A percentile compares a stretch with the other conserved stretches of the same genome.
These are phyloP conservation scores for Noctua janthina DNA, from an alignment of 2,888 invertebrate genomes.

Conservation along the genomic window DNA sequence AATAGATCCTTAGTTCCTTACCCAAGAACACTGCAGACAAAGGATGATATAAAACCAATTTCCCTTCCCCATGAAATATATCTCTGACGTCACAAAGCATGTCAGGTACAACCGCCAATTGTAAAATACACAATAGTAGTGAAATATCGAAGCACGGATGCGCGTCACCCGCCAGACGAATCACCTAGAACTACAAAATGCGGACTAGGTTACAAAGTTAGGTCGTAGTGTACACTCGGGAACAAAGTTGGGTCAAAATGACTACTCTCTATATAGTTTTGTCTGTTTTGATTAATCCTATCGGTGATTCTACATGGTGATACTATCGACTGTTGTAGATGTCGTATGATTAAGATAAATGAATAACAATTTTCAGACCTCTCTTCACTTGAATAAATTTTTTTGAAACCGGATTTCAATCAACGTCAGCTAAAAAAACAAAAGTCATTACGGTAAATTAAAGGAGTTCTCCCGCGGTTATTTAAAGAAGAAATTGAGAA, in stretches of 20 bases:
- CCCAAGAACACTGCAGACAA: slow-evolving; percentile 1
- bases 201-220: slow-evolving; percentile 28
- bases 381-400: not conserved
- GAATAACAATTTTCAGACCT: not conserved
- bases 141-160: slow-evolving; percentile 9
- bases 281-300: too few relatives aligned
- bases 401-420: not conserved
- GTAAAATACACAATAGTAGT: slow-evolving; percentile 36
- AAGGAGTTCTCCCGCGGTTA: not conserved
- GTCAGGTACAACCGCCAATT: slow-evolving; percentile 3
- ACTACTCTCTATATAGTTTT: not conserved
- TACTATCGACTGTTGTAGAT: not conserved
- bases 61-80: slow-evolving; percentile 17
- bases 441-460: not conserved
- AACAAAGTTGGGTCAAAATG: slow-evolving; percentile 2
- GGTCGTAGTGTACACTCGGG: not conserved
- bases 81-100: slow-evolving; percentile 14
- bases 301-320: not conserved
- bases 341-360: not conserved
- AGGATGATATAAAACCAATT: slow-evolving; percentile 20
- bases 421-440: not conserved
- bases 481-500: not conserved
- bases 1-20: not conserved
- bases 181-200: slow-evolving; percentile 4
- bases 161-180: not conserved